These are phyloP conservation scores for Argyra leucocephala DNA, from an alignment of 2,888 invertebrate species.

Conservation along the genomic window DNA sequence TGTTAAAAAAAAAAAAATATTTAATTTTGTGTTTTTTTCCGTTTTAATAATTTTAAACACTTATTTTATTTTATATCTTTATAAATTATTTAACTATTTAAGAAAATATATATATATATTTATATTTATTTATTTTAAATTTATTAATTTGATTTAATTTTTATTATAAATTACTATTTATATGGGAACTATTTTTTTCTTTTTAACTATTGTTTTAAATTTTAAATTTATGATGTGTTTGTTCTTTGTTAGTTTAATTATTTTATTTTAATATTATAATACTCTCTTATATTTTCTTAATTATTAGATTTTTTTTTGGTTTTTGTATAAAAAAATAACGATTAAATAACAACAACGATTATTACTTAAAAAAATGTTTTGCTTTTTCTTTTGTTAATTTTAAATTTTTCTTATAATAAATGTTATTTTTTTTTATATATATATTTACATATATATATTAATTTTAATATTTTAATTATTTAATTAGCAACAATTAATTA, in stretches of 20 bases:
- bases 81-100: not conserved
- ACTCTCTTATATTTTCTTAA: not conserved
- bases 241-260: not conserved
- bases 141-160: not conserved
- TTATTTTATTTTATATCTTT: not conserved
- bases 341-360: conserved; percentile 19
- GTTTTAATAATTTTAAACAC: not conserved
- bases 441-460: too few species aligned
- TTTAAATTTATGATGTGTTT: not conserved
- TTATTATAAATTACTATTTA: not conserved
- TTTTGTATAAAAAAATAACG: conserved; percentile 18
- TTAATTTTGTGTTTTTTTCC: not conserved
- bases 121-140: not conserved
- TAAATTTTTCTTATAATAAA: conserved; percentile 9
- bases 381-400: not conserved
- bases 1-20: not conserved
- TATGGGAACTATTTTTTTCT: too few species aligned
- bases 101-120: conserved; percentile 1
- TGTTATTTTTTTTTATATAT: conserved; percentile 7
- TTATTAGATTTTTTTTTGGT: too few species aligned
- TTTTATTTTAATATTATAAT: not conserved
- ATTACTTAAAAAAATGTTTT: conserved; percentile 9
- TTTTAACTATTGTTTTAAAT: not conserved
- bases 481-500: not conserved
- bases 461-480: not conserved